A percentile compares a stretch with the other conserved stretches of the same genome.
Conservation (phyloP, 2,113 vertebrate genomes). For the Anolis carolinensis region DNA sequence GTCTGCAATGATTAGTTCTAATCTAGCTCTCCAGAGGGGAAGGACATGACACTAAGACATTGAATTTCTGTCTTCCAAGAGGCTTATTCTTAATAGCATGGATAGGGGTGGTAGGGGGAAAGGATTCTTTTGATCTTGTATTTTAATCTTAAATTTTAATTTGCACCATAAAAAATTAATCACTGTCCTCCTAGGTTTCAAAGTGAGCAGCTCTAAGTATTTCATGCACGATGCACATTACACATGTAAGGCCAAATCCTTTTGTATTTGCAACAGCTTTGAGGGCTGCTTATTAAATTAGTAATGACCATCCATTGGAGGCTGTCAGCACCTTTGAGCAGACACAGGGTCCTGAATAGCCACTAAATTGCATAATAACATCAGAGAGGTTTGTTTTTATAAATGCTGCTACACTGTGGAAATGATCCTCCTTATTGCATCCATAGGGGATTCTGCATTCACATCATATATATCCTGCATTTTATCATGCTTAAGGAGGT, state of each 20-base stretch:
- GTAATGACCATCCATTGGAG: constrained; percentile 74
- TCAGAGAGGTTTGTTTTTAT: constrained; percentile 55
- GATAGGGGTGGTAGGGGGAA: constrained; percentile 43
- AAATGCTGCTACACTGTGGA: constrained; percentile 49
- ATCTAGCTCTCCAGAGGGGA: constrained; percentile 64
- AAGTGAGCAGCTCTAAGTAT: constrained; percentile 75
- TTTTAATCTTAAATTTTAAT: constrained; percentile 85
- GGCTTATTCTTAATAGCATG: constrained; percentile 76
- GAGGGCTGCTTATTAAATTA: constrained; percentile 80
- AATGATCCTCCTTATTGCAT: constrained; percentile 1
- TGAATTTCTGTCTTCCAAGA: constrained; percentile 73
- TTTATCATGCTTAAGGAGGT: constrained; percentile 55
- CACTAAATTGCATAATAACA: constrained; percentile 49
- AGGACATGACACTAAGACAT: constrained; percentile 72
- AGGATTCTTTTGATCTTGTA: constrained; percentile 78
- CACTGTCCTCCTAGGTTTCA: constrained; percentile 79
- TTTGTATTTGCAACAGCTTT: constrained; percentile 71
- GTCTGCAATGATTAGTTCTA: constrained; percentile 72
- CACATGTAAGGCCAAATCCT: constrained; percentile 77
- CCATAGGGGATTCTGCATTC: constrained; percentile 43
- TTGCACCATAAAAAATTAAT: constrained; percentile 81
- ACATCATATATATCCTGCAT: constrained; percentile 39
- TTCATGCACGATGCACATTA: constrained; percentile 73
- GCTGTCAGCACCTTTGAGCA: constrained; percentile 59
- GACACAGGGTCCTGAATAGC: constrained; percentile 54